A percentile compares a stretch with the other conserved stretches of the same genome.
phyloP scores from a whole-genome alignment of 92 coral and sea anemone genomes.

The Actinostola sp. region DNA sequence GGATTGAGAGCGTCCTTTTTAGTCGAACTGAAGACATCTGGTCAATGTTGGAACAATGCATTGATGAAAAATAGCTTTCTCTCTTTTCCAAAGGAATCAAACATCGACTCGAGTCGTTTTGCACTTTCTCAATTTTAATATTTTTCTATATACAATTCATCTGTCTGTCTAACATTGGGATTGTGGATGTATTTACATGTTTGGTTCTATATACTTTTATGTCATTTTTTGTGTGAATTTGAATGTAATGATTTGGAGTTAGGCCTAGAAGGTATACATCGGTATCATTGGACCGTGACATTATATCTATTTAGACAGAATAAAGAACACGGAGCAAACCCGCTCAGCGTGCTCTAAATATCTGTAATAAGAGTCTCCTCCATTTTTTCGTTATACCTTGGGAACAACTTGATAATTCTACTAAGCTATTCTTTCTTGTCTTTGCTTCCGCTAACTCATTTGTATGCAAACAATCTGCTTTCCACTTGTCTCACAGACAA shows the following conservation, averaged over 20 bases:
- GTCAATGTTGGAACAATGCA: conserved; percentile 57
- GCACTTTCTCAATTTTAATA: conserved; percentile 65
- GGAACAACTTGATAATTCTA: conserved; percentile 29
- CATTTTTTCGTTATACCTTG: not conserved
- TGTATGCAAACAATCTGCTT: conserved; percentile 54
- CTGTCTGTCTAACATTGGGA: conserved; percentile 33
- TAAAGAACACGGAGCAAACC: not conserved
- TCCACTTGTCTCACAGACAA: conserved; percentile 44
- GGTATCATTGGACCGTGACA: conserved; percentile 28
- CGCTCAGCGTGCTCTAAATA: conserved; percentile 13
- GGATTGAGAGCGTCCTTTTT: conserved; percentile 35
- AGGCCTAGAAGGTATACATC: conserved; percentile 66
- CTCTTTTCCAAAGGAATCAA: conserved; percentile 17
- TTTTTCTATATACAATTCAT: conserved; percentile 64
- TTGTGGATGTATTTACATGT: conserved; percentile 61
- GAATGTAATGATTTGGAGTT: conserved; percentile 50
- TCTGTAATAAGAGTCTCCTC: conserved; percentile 20
- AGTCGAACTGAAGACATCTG: conserved; percentile 64
- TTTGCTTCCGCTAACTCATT: conserved; percentile 47
- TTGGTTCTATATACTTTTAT: conserved; percentile 53
- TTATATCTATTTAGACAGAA: conserved; percentile 31
- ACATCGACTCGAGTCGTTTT: conserved; percentile 5
- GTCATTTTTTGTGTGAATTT: conserved; percentile 45
- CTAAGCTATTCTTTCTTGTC: conserved; percentile 30
- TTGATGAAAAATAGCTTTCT: conserved; percentile 7